Base-by-base conservation (phyloP, 2,888 invertebrate genomes). In the Gastrophysa polygoni region DNA sequence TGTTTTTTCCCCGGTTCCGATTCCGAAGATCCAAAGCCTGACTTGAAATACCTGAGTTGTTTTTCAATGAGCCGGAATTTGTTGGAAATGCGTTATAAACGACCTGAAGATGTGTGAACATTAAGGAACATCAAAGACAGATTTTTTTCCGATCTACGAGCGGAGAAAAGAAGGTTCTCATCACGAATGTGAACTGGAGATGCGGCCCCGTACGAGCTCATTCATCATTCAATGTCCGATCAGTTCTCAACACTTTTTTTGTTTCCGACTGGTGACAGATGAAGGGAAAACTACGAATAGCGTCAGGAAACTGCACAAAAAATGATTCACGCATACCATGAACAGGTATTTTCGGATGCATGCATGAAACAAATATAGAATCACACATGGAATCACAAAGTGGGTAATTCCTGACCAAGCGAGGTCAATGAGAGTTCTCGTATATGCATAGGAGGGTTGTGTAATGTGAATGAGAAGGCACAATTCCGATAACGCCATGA, bases 41-140 rank as follows among this genome's bases (percentile, higher is more conserved):
- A 24, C 68, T 61, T 69, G 51, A 67, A 67, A 72, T 74, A 72
- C 74, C 74, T 74, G 74, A 68, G 64, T 69, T 71, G 74, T 73
- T 74, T 74, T 74, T 72, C 71, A 71, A 74, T 72, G 71, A 73
- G 68, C 52, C 57, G 64, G 57, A 68, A 52, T 60, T n/a, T 38
- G 52, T 59, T 59, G 63, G 43, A 63, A 63, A 63, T 59, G 70
- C 71, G 68, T 71, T 71, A 69, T 71, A 72, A 73, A 71, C 71
- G 72, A 72, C 68, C 68, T 59, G 70, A 66, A 68, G 71, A 74
- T 73, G 75, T 71, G 73, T 69, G 71, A 73, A 74, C 71, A 71
- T 68, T 71, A 68, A 59, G 60, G 69, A 71, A 70, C 72, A 73
- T 73, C 74, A 71, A 73, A 75, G 73, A 75, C 74, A 72, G 70